phyloP scores from a whole-genome alignment of 2,113 vertebrate species.

The Spheniscus mendiculus region DNA sequence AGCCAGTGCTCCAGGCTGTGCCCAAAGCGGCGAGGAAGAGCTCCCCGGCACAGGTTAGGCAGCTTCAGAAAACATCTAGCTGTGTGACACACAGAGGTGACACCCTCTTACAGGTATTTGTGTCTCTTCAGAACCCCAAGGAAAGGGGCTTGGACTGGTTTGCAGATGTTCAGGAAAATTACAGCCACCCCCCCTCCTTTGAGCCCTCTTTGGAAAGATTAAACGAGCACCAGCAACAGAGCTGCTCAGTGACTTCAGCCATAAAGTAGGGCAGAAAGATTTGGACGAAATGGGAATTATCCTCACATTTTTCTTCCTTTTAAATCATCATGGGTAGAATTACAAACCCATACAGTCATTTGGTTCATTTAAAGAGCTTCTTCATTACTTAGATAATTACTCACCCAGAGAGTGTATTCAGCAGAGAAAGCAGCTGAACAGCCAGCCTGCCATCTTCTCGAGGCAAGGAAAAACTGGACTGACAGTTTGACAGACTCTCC shows the following conservation, averaged over 20 bases:
- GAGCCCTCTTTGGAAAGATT: neutral
- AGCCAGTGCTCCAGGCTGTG: neutral
- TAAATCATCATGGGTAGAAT: neutral
- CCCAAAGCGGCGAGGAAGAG: neutral
- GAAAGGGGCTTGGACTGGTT: neutral
- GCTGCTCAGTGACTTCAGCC: neutral
- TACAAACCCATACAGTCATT: neutral
- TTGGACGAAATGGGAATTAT: neutral
- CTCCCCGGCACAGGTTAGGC: neutral
- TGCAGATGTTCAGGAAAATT: neutral
- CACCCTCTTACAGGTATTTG: neutral
- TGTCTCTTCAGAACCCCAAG: neutral
- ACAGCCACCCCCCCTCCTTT: neutral
- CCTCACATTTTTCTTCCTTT: neutral
- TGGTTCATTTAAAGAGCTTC: neutral
- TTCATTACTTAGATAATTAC: neutral
- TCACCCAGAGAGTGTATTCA: neutral
- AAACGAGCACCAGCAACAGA: neutral
- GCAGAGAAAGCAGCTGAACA: neutral
- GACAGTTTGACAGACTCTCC: neutral
- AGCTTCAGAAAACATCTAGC: neutral
- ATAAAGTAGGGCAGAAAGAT: neutral
- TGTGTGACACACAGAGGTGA: neutral
- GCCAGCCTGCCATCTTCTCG: neutral
- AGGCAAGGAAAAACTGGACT: neutral